Base-by-base conservation (phyloP, 2,888 invertebrate species). In the Drosophila formosana region DNA sequence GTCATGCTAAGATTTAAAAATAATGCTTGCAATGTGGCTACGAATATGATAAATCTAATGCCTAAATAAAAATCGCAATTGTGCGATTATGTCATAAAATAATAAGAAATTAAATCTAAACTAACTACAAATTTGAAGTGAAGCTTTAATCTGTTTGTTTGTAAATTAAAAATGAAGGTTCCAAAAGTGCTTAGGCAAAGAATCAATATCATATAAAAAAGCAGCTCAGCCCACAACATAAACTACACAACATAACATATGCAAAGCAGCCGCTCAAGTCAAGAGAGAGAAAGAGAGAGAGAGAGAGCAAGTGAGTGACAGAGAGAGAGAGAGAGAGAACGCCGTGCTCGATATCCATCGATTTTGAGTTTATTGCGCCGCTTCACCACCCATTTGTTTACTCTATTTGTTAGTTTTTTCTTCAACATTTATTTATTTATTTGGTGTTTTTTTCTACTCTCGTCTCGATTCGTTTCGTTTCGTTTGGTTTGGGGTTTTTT, bases 301-400 rank as follows among this genome's bases (percentile, higher is more conserved):
- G 32, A 23, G 25, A 43, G 30, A 30, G 18, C 9, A 11, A 13
- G 23, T 34, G 18, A 43, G 43, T 8, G 41, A 23, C 23, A 30
- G 23, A 25, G 30, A 18, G 23, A 13, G 23, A 51, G 18, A 43
- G 43, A n/a, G 41, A 25, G 32, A 30, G 25, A 25, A 30, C 5
- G 9, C 39, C 5, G 13, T 39, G 11, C n/a, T 46, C 6, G 43
- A 37, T 46, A 47, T 45, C 41, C 39, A 71, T 51, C 43, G 56
- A 52, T 43, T 45, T 47, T 41, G 52, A 61, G 23, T 57, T 64
- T 43, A 41, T 50, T 50, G 50, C 32, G 23, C 41, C 41, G 53
- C 53, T 47, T 43, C 43, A 9, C 39, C 63, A 49, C 50, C 77
- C 69, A 70, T 75, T 77, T 82, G 73, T 83, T 73, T 82, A 66